phyloP scores from a whole-genome alignment of 2,888 invertebrate species.

The Temnothorax rugatulus region DNA sequence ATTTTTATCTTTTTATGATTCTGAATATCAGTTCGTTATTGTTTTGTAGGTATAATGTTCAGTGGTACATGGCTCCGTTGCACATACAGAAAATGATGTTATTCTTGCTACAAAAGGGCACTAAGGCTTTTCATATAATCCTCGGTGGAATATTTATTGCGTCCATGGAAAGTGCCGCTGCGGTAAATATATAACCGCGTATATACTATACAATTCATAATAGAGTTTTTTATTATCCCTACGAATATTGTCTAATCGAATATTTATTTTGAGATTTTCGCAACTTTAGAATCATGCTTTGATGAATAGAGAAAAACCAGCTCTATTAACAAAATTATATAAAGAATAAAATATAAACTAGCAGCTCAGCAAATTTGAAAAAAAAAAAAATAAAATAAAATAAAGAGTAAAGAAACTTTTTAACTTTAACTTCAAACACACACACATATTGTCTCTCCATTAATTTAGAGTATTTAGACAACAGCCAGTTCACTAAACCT shows the following conservation, averaged over 20 bases:
- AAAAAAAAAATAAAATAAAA: not conserved
- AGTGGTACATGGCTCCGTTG: constrained; percentile 8
- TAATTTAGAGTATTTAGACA: not conserved
- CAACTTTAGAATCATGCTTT: not conserved
- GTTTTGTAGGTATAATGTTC: constrained; percentile 6
- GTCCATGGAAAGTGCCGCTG: not conserved
- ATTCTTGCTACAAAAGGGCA: constrained; percentile 12
- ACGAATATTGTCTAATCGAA: not conserved
- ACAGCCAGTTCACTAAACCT: not conserved
- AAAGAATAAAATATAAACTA: not conserved
- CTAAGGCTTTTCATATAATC: not conserved
- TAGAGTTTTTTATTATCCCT: not conserved
- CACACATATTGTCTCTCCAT: not conserved
- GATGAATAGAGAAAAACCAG: not conserved
- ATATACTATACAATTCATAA: not conserved
- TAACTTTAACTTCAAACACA: not conserved
- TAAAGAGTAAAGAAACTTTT: not conserved
- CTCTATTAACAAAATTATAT: not conserved
- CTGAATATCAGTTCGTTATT: not conserved
- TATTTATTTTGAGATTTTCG: not conserved
- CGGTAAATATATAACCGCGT: not conserved
- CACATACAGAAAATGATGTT: constrained; percentile 29
- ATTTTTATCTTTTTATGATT: too few relatives aligned
- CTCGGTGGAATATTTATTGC: constrained; percentile 20
- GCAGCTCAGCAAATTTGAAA: not conserved